Percentiles rank a stretch among this genome's conserved stretches.
These are phyloP conservation scores for Parambassis ranga DNA, from an alignment of 2,797 vertebrate genomes.

Conservation along the genomic window DNA sequence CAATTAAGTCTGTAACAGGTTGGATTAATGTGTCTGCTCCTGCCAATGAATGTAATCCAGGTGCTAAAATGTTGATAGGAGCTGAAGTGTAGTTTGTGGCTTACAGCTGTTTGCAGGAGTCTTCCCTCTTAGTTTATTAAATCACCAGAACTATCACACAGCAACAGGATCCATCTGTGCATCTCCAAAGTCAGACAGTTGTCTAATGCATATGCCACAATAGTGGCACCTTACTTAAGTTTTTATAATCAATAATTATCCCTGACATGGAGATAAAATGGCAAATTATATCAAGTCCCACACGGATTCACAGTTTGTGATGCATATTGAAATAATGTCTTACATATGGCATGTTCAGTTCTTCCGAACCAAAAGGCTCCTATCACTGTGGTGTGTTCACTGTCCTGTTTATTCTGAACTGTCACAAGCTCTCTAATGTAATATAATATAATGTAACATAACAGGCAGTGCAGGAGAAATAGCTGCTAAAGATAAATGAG, in stretches of 20 bases:
- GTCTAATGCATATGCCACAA: background rate
- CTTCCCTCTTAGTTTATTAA: background rate
- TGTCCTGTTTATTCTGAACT: too few relatives aligned
- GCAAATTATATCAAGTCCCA: background rate
- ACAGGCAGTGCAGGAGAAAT: too few relatives aligned
- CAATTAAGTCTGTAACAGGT: background rate
- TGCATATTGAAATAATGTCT: background rate
- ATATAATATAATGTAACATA: too few relatives aligned
- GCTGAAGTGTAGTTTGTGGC: background rate
- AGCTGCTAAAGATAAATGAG: background rate
- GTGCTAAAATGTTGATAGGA: background rate
- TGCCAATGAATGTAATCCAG: background rate
- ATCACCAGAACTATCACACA: background rate
- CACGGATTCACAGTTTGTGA: background rate
- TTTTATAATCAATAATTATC: background rate
- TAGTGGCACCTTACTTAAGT: background rate
- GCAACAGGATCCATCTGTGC: background rate
- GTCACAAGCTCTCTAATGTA: too few relatives aligned
- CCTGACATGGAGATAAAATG: background rate
- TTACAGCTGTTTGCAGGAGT: background rate
- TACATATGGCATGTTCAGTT: background rate
- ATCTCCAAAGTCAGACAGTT: background rate
- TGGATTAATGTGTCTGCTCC: background rate
- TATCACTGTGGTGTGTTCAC: too few relatives aligned
- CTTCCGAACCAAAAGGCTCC: too few relatives aligned